These are phyloP conservation scores for Eutrigla gurnardus DNA, from an alignment of 2,797 vertebrate species.

Conservation along the genomic window DNA sequence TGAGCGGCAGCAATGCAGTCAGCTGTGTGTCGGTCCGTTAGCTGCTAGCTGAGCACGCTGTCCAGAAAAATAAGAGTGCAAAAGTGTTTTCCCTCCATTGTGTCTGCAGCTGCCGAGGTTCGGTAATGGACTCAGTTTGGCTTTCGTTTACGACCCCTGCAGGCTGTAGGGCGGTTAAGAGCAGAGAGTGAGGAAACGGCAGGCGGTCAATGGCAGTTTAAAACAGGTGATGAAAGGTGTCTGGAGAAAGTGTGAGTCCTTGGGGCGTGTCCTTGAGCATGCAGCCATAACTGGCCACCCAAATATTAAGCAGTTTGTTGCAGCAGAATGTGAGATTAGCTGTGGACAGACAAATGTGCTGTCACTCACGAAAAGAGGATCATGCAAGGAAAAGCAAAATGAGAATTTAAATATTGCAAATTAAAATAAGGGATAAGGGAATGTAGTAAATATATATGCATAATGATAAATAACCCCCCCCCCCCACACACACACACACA, in stretches of 20 bases:
- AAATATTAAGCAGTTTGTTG: background rate
- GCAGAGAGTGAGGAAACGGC: background rate
- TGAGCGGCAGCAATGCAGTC: background rate
- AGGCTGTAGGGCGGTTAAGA: background rate
- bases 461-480: too few relatives aligned
- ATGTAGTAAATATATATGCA: too few relatives aligned
- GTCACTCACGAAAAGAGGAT: background rate
- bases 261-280: background rate
- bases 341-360: background rate
- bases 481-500: too few relatives aligned
- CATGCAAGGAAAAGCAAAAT: background rate
- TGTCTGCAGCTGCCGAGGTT: background rate
- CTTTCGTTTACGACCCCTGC: background rate
- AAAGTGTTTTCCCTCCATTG: background rate
- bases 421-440: background rate
- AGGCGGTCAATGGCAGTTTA: background rate
- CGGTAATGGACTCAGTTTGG: background rate
- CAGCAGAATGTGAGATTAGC: background rate
- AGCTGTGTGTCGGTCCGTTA: background rate
- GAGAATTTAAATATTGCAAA: too few relatives aligned
- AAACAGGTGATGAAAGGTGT: background rate
- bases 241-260: background rate
- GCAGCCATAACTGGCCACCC: background rate
- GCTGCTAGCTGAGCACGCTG: background rate
- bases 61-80: background rate